Conservation (phyloP, 2,888 invertebrate genomes). For the Monoplex corrugatus region DNA sequence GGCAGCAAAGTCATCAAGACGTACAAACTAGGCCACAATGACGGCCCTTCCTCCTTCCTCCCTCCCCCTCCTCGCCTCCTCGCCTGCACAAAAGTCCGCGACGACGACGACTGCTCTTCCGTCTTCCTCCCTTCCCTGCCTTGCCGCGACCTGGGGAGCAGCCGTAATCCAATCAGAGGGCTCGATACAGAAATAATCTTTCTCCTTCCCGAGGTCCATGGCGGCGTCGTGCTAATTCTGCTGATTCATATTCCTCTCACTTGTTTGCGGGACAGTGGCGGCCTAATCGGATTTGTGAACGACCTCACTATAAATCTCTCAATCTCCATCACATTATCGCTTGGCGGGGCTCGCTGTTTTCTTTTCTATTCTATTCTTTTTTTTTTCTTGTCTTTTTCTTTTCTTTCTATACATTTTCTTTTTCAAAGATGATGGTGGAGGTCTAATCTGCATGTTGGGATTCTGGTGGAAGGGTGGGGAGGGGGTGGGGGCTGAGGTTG, state of each 20-base stretch:
- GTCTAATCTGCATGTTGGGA: neutral
- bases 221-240: neutral
- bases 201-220: neutral
- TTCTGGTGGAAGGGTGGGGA: neutral
- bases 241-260: constrained; percentile 41
- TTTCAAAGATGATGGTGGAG: neutral
- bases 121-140: too few species aligned
- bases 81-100: too few species aligned
- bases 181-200: constrained; percentile 40
- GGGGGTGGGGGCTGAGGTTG: too few species aligned
- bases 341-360: neutral
- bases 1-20: neutral
- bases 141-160: too few species aligned
- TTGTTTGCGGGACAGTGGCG: constrained; percentile 29
- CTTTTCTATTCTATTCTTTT: too few species aligned
- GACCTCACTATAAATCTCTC: constrained; percentile 25
- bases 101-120: too few species aligned
- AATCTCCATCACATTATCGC: constrained; percentile 35
- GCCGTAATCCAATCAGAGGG: constrained; percentile 30
- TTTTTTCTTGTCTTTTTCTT: too few species aligned
- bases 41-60: neutral
- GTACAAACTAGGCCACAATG: neutral
- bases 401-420: too few species aligned
- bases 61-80: too few species aligned
- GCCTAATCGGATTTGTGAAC: neutral